Percentiles rank a stretch among this genome's conserved stretches.
Conservation (phyloP, 2,888 invertebrate species). For the Ditula angustiorana region DNA sequence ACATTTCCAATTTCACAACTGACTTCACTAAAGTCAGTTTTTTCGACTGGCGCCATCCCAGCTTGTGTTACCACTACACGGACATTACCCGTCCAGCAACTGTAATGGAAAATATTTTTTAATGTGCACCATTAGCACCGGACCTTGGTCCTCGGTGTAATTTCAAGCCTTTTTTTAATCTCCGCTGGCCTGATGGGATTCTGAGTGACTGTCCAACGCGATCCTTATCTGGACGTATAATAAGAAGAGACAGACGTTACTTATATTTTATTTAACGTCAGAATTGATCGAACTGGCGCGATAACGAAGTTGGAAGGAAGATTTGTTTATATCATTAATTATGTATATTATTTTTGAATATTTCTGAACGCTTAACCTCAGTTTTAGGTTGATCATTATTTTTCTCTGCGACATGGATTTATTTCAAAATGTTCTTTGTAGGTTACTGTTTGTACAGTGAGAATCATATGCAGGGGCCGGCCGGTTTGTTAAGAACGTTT, state of each 20-base stretch:
- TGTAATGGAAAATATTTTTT: constrained; percentile 81
- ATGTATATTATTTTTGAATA: constrained; percentile 49
- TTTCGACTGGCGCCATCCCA: constrained; percentile 57
- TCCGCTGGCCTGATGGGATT: constrained; percentile 77
- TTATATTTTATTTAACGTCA: constrained; percentile 84
- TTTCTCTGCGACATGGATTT: constrained; percentile 7
- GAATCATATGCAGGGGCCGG: constrained; percentile 59
- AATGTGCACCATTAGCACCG: constrained; percentile 80
- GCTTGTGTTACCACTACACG: constrained; percentile 55
- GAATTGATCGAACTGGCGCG: constrained; percentile 77
- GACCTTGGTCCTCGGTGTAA: constrained; percentile 76
- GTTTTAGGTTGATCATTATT: constrained; percentile 7
- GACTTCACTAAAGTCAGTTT: constrained; percentile 53
- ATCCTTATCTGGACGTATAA: constrained; percentile 81
- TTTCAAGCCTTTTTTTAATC: constrained; percentile 79
- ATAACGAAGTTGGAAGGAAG: constrained; percentile 70
- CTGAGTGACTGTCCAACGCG: constrained; percentile 80
- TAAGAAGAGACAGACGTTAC: constrained; percentile 83
- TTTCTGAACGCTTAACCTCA: constrained; percentile 8
- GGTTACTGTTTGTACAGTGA: constrained; percentile 45
- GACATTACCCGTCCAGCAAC: constrained; percentile 67
- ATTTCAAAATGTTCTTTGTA: constrained; percentile 8
- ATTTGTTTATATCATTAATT: constrained; percentile 81
- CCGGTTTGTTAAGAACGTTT: constrained; percentile 60
- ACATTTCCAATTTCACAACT: constrained; percentile 53